A percentile compares a stretch with the other conserved stretches of the same genome.
Conservation (phyloP, 2,888 invertebrate species). For the Drosophila kuntzei region DNA sequence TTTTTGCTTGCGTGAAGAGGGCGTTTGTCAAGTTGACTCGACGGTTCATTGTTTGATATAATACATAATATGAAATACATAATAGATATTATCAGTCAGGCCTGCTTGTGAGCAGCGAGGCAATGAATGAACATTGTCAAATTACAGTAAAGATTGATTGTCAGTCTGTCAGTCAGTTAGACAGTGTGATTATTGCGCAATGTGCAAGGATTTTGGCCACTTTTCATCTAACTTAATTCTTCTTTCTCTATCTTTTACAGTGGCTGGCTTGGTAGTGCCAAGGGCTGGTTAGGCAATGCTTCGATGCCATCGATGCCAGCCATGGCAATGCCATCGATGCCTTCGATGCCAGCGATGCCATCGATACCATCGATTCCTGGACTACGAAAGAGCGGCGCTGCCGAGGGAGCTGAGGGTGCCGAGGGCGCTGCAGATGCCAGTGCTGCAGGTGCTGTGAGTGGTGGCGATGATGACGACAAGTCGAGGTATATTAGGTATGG, state of each 20-base stretch:
- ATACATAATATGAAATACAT: conserved; percentile 31
- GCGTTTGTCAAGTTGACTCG: conserved; percentile 51
- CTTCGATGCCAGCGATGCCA: conserved; percentile 85
- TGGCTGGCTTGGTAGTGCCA: conserved; percentile 94
- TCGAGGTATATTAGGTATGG: conserved; percentile 93
- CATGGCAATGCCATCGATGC: conserved; percentile 86
- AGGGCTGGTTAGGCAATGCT: conserved; percentile 91
- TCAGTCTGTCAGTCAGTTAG: conserved; percentile 41
- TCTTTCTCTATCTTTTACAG: conserved; percentile 77
- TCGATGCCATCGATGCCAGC: conserved; percentile 85
- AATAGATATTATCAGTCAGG: conserved; percentile 33
- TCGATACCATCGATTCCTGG: conserved; percentile 88
- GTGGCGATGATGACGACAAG: conserved; percentile 93
- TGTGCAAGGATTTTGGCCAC: conserved; percentile 21
- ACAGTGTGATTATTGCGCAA: conserved; percentile 21
- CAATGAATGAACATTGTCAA: conserved; percentile 55
- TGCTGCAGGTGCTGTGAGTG: conserved; percentile 79
- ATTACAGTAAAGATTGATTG: conserved; percentile 68
- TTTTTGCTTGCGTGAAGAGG: conserved; percentile 28
- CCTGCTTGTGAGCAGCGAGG: conserved; percentile 25
- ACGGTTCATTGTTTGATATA: conserved; percentile 54
- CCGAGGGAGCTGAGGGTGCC: conserved; percentile 79
- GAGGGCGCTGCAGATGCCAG: conserved; percentile 65
- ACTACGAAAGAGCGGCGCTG: conserved; percentile 89
- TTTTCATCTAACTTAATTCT: conserved; percentile 41